phyloP scores from a whole-genome alignment of 2,113 vertebrate species.

The Murina feae region DNA sequence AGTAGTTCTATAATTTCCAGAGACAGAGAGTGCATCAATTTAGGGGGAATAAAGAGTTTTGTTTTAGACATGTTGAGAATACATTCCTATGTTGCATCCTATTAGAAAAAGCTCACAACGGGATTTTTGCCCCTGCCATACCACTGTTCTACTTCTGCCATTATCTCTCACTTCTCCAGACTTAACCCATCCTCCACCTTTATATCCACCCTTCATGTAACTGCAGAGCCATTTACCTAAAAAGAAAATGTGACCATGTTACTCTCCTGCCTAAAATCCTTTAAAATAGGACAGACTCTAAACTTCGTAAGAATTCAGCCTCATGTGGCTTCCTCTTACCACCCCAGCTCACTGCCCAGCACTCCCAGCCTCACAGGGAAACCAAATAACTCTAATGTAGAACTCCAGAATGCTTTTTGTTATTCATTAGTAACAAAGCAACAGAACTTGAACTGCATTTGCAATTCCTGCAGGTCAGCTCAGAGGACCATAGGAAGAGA shows the following conservation, averaged over 20 bases:
- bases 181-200: neutral
- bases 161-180: neutral
- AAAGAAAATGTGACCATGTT: neutral
- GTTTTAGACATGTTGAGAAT: neutral
- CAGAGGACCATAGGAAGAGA: neutral
- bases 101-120: neutral
- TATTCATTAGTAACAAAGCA: slow-evolving; percentile 13
- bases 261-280: neutral
- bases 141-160: neutral
- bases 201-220: neutral
- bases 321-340: neutral
- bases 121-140: neutral
- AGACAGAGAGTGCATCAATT: neutral
- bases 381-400: neutral
- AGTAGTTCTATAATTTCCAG: slow-evolving; percentile 20
- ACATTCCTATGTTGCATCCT: neutral
- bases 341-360: neutral
- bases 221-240: neutral
- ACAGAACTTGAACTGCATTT: neutral
- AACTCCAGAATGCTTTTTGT: neutral
- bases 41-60: neutral
- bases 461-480: neutral
- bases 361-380: neutral
- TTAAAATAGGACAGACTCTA: neutral
- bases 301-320: neutral